Evolutionary conservation across 1,140 invertebrate genomes (phyloP).

Genomic region (Cherax destructor): DNA sequence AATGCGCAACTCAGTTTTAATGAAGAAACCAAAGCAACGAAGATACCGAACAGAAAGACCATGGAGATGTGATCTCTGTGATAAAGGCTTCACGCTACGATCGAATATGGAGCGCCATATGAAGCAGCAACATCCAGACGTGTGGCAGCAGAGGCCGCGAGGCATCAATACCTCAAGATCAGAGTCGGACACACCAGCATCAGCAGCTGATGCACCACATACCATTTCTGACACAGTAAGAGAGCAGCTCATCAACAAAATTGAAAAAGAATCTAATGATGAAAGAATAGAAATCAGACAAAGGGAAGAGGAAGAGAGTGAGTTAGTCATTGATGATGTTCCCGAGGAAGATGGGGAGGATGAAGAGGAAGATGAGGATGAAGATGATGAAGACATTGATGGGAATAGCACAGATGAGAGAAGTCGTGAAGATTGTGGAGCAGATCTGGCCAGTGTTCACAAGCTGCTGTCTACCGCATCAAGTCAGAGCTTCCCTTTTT

Average conservation of each 20-base stretch:
- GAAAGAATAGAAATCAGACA: conserved; percentile 59
- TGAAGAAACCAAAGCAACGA: conserved; percentile 93
- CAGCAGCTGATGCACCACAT: not conserved
- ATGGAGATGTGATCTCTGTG: conserved; percentile 91
- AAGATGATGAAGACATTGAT: conserved; percentile 51
- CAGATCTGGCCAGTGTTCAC: conserved; percentile 77
- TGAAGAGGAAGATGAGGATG: conserved; percentile 65
- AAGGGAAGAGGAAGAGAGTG: conserved; percentile 71
- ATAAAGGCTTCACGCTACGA: conserved; percentile 89
- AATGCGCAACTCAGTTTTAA: conserved; percentile 90
- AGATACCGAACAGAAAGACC: conserved; percentile 93
- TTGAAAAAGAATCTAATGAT: conserved; percentile 63
- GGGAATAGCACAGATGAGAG: conserved; percentile 27
- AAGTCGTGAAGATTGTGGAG: conserved; percentile 70
- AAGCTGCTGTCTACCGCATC: conserved; percentile 87
- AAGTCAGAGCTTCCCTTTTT: conserved; percentile 79
- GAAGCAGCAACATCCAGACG: conserved; percentile 93
- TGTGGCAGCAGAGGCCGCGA: conserved; percentile 80
- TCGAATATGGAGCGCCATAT: conserved; percentile 96
- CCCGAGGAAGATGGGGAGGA: conserved; percentile 72
- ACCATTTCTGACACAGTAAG: conserved; percentile 50
- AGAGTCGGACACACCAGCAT: conserved; percentile 15
- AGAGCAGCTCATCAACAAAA: conserved; percentile 49
- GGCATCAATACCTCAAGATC: conserved; percentile 44
- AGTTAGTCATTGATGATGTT: conserved; percentile 83